phyloP scores from a whole-genome alignment of 2,888 invertebrate species.

The Papilio protenor region DNA sequence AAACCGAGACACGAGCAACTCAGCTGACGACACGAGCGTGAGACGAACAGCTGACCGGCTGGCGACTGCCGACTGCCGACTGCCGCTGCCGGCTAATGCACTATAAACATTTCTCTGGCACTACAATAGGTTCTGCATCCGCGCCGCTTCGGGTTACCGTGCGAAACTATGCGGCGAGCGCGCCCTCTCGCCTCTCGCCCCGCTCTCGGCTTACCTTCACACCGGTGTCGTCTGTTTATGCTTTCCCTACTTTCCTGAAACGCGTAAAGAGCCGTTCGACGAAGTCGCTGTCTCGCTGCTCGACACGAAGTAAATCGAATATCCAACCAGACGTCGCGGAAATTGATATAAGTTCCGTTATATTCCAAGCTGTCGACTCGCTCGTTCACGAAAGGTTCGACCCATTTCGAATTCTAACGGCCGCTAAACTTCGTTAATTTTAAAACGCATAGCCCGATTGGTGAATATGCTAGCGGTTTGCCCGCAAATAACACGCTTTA shows the following conservation, averaged over 20 bases:
- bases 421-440: conserved; percentile 35
- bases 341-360: conserved; percentile 31
- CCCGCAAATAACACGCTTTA: conserved; percentile 30
- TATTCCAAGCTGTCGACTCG: neutral
- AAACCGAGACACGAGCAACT: conserved; percentile 54
- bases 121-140: conserved; percentile 56
- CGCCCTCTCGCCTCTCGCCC: conserved; percentile 54
- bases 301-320: conserved; percentile 20
- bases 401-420: conserved; percentile 39
- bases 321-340: conserved; percentile 28
- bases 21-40: conserved; percentile 66
- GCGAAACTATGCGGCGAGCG: conserved; percentile 70
- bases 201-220: conserved; percentile 52
- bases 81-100: conserved; percentile 17
- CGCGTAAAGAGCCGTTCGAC: conserved; percentile 9
- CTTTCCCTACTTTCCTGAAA: conserved; percentile 49
- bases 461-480: neutral
- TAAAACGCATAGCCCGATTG: conserved; percentile 9
- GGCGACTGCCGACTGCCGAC: conserved; percentile 40
- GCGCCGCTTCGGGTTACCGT: conserved; percentile 68
- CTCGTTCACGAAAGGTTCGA: conserved; percentile 22
- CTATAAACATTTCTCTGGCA: conserved; percentile 49
- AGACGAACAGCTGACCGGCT: conserved; percentile 57
- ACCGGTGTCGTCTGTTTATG: conserved; percentile 49
- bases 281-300: conserved; percentile 20